Evolutionary conservation across 2,113 vertebrate genomes (phyloP), one percentile per base, ranked within the genome.

Genomic region (Rattus norvegicus): DNA sequence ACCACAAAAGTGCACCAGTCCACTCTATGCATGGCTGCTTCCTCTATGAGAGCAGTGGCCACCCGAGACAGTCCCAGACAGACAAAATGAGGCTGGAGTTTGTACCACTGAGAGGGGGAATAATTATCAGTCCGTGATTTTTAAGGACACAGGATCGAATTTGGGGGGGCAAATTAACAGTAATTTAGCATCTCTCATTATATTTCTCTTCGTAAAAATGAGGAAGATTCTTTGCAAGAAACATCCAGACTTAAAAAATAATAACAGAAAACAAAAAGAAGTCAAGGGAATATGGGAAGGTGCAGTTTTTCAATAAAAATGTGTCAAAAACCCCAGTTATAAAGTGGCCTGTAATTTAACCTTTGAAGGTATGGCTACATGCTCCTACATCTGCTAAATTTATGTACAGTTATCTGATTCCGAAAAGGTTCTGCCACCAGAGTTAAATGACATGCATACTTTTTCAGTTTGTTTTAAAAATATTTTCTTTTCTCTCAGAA

Each of bases 201-300:
- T 47, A 90, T 75, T 95, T 95, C 83, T 87, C 7, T 92, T 81
- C 47, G 30, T 94, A 22, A 92, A 95, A 96, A 88, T 95, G 12
- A 95, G 52, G 5, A 95, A 91, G 83, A 88, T 16, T 65, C 80
- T 90, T 33, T 63, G 12, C 94, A 89, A 56, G 36, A 30, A 91
- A 88, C 20, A 89, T 65, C 0, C 26, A 94, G 22, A 75, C 81
- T 80, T 92, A 30, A 93, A 59, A 85, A 93, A 69, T 5, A 63
- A 33, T 39, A 14, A 73, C 73, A 1, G 2, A 12, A 14, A 92
- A 92, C 22, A 79, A 88, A 83, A 26, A 54, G 92, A 76, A 93
- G 33, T 43, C 7, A 43, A n/a, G 8, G 17, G 26, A 47, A 3
- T 2, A 63, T 8, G 11, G 14, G n/a, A 49, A 77, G 5, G 24